Base-by-base conservation (phyloP, 2,888 invertebrate genomes). In the Nemotelus pantherinus region DNA sequence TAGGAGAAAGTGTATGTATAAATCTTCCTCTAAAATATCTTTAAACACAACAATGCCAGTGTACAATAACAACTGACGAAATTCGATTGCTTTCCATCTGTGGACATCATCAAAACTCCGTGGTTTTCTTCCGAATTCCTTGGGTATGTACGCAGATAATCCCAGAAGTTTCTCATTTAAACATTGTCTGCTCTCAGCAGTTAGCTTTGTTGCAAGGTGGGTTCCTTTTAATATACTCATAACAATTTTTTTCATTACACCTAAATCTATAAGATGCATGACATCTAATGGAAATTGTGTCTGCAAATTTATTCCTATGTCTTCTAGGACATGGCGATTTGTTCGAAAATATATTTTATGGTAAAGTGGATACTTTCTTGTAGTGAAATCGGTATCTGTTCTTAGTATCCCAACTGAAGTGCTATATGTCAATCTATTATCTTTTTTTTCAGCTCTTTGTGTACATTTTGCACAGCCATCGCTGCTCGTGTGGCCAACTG, bases 201-300 rank as follows among this genome's bases (percentile, higher is more conserved):
- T 68, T n/a, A 77, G 25, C 5, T 75, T 77, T 47, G 2, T 57
- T 3, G 6, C 44, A 1, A 2, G 2, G 9, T 74, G 75, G n/a
- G 47, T 60, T 9, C n/a, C 53, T 3, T 67, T 50, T 71, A 25
- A 75, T 25, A 77, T 50, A 39, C 3, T 57, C 4, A 57, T 65
- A 2, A 79, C 2, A 48, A 76, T 53, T 57, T 76, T 79, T 78
- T 78, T 78, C 0, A 43, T 41, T 2, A 80, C 78, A 5, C 80
- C 80, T 43, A 80, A 67, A 58, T 77, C 78, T 39, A 80, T 76
- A 10, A 77, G n/a, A 60, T 78, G 78, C 78, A 80, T 78, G 1
- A 58, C 50, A 48, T 78, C 78, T 25, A 78, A 60, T 57, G 80
- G 78, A 64, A 78, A 80, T 39, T 80, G 76, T 6, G 53, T 57